These are phyloP conservation scores for Lipophrys pholis DNA, from an alignment of 2,113 vertebrate genomes.

Conservation along the genomic window DNA sequence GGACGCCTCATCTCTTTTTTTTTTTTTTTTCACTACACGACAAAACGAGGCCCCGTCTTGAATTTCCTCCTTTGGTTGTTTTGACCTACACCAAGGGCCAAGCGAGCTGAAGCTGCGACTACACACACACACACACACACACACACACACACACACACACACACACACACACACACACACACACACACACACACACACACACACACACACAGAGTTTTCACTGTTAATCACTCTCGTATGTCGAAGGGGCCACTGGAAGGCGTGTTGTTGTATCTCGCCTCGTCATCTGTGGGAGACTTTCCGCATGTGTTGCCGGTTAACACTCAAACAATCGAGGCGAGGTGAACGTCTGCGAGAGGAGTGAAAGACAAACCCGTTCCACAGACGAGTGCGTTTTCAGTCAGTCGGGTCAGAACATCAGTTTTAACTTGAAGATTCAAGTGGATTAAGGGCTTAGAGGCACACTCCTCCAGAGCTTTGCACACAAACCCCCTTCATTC, in stretches of 20 bases:
- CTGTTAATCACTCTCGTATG: slow-evolving; percentile 72
- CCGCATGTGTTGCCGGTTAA: slow-evolving; percentile 63
- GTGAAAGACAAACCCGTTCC: slow-evolving; percentile 10
- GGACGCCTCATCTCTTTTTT: not conserved
- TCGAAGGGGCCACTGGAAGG: slow-evolving; percentile 48
- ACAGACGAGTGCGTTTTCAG: slow-evolving; percentile 1
- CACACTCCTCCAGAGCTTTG: slow-evolving; percentile 57
- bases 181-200: slow-evolving; percentile 31
- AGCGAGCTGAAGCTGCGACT: slow-evolving; percentile 43
- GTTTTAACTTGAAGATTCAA: slow-evolving; percentile 41
- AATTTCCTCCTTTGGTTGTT: slow-evolving; percentile 65
- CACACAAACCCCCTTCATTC: slow-evolving; percentile 42
- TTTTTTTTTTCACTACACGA: slow-evolving; percentile 41
- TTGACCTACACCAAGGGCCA: slow-evolving; percentile 53
- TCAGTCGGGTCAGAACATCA: slow-evolving; percentile 40
- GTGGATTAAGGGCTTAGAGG: slow-evolving; percentile 74
- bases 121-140: slow-evolving; percentile 31
- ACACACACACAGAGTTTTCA: slow-evolving; percentile 52
- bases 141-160: slow-evolving; percentile 17
- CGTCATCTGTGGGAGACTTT: slow-evolving; percentile 37
- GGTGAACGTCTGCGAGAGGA: slow-evolving; percentile 25
- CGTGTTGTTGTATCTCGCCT: slow-evolving; percentile 66
- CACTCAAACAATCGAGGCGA: slow-evolving; percentile 27
- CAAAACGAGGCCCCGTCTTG: slow-evolving; percentile 58
- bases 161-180: slow-evolving; percentile 28